Evolutionary conservation across 2,797 vertebrate genomes (phyloP).

Genomic region (Danio aesculapii): DNA sequence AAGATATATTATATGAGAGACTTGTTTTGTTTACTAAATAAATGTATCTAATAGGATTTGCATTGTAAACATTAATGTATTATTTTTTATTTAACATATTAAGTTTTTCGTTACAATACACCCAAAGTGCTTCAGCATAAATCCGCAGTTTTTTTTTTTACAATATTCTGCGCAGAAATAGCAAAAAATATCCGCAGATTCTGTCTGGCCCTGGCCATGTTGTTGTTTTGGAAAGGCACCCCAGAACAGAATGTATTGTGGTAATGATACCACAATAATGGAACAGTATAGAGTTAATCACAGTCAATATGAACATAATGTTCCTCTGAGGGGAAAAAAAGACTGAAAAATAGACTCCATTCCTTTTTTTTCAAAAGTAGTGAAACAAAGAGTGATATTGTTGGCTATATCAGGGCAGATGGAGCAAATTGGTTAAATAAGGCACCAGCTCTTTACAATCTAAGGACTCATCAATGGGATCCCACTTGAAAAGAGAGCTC

Average conservation of each 20-base stretch:
- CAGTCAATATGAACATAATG: conserved; percentile 14
- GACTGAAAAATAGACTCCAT: conserved; percentile 8
- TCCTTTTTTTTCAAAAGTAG: conserved; percentile 46
- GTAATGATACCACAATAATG: not conserved
- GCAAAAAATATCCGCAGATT: too few species aligned
- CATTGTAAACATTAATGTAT: too few species aligned
- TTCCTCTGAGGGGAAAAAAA: conserved; percentile 26
- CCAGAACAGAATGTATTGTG: not conserved
- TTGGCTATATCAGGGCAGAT: conserved; percentile 42
- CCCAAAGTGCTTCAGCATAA: too few species aligned
- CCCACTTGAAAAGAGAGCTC: conserved; percentile 57
- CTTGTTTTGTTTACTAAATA: too few species aligned
- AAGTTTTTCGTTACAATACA: too few species aligned
- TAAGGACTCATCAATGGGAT: conserved; percentile 59
- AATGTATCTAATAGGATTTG: too few species aligned
- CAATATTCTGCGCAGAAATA: too few species aligned
- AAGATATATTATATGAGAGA: too few species aligned
- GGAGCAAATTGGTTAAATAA: conserved; percentile 56
- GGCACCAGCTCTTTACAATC: conserved; percentile 49
- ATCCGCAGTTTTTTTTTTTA: too few species aligned
- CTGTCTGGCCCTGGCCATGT: too few species aligned
- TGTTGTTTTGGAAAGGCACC: too few species aligned
- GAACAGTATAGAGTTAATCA: not conserved
- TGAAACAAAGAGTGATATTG: conserved; percentile 58
- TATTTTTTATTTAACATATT: too few species aligned